Evolutionary conservation across 2,888 invertebrate genomes (phyloP).

Genomic region (Melanostoma mellinum): DNA sequence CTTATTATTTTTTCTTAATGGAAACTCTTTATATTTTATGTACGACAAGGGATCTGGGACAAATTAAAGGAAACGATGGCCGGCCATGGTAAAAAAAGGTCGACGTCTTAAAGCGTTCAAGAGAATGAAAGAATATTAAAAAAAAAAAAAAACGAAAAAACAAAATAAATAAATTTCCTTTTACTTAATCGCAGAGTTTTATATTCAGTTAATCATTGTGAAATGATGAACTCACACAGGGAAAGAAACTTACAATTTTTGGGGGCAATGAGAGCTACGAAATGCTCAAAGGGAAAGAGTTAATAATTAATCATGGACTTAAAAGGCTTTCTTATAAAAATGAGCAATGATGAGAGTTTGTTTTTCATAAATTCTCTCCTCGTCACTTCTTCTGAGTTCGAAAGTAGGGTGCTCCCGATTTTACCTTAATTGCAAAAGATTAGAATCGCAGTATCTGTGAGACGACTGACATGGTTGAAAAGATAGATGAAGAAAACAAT

Average conservation of each 20-base stretch:
- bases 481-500: too few species aligned
- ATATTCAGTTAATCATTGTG: slow-evolving; percentile 7
- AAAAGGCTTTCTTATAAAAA: neutral
- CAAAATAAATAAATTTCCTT: neutral
- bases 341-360: too few species aligned
- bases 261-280: neutral
- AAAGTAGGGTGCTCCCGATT: too few species aligned
- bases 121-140: neutral
- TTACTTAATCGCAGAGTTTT: slow-evolving; percentile 5
- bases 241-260: neutral
- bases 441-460: too few species aligned
- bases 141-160: neutral
- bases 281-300: neutral
- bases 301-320: slow-evolving; percentile 4
- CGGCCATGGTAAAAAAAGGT: slow-evolving; percentile 12
- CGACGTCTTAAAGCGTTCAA: slow-evolving; percentile 31
- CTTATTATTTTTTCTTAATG: slow-evolving; percentile 1
- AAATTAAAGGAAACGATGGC: slow-evolving; percentile 46
- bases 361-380: too few species aligned
- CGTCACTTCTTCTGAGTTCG: too few species aligned
- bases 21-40: slow-evolving; percentile 35
- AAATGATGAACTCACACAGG: slow-evolving; percentile 1
- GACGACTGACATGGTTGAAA: too few species aligned
- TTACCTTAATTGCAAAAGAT: too few species aligned
- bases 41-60: slow-evolving; percentile 25